Conservation (phyloP, 2,113 vertebrate genomes). For the Tylochromis polylepis region DNA sequence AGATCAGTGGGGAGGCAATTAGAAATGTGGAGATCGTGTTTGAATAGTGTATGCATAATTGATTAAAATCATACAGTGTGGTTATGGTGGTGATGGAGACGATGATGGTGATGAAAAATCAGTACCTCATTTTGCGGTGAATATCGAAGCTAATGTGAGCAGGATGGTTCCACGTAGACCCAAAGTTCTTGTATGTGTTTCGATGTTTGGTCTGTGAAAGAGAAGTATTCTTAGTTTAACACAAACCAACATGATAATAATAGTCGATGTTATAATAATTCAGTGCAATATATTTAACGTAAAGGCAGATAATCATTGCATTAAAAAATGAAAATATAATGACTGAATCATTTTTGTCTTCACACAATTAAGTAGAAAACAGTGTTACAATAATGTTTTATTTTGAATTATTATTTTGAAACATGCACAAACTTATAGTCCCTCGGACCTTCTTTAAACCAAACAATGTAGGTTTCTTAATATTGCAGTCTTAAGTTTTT, state of each 20-base stretch:
- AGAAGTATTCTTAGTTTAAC: neutral
- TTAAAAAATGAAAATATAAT: neutral
- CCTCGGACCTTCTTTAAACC: neutral
- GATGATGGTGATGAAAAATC: conserved; percentile 5
- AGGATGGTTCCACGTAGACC: neutral
- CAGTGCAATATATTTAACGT: neutral
- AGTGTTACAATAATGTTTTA: neutral
- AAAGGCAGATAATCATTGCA: neutral
- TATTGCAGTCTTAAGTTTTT: neutral
- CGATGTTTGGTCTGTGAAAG: neutral
- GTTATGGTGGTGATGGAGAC: neutral
- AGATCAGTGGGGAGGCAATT: conserved; percentile 62
- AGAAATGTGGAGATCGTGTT: conserved; percentile 42
- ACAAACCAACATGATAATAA: neutral
- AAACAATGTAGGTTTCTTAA: neutral
- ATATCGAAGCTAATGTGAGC: neutral
- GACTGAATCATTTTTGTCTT: neutral
- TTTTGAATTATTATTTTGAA: neutral
- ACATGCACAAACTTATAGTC: neutral
- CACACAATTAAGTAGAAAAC: neutral
- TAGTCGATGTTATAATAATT: neutral
- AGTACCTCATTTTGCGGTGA: conserved; percentile 14
- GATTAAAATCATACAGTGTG: conserved; percentile 41
- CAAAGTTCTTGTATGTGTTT: neutral
- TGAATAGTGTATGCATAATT: conserved; percentile 60